Evolutionary conservation across 2,797 vertebrate genomes (phyloP), one percentile per base, ranked within the genome.

Genomic region (Periparus ater): DNA sequence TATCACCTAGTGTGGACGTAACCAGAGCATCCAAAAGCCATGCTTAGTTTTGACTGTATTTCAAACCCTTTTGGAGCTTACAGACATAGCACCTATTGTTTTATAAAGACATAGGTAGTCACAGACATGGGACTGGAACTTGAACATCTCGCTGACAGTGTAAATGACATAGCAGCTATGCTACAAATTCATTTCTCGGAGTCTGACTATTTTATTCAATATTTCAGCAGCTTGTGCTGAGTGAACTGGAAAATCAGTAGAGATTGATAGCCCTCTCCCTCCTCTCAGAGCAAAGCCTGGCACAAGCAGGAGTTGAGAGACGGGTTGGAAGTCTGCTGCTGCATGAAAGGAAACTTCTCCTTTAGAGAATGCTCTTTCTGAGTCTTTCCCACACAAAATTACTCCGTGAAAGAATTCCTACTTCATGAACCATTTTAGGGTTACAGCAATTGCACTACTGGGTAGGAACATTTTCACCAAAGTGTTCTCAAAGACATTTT

Each of bases 401-500:
- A 40, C 3, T n/a, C 14, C 26, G 14, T 42, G 15, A 74, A 74
- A 57, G 22, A 53, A 78, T 71, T 84, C 9, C 5, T 30, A 63
- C 3, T 47, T 81, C 50, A 29, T 38, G 3, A 75, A 42, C 4
- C 62, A 29, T 57, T 82, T 68, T 63, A 67, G 6, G 4, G 20
- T 63, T 57, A 45, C 7, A 51, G 5, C 2, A 71, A 51, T 22
- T 40, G 4, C 30, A 48, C 11, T 91, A 58, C 22, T 65, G 36
- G 17, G 16, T 72, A 51, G 61, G 17, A 72, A 29, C 4, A 17
- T 47, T 66, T 80, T 65, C 48, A 66, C 5, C 19, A 81, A 60
- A 61, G 13, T 11, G 7, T 54, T 80, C 26, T 44, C 40, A 61
- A 67, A 32, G 5, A 53, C 0, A 0, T 17, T 58, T 4, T 14